phyloP scores from a whole-genome alignment of 1,140 invertebrate species.

The Ylistrum balloti region DNA sequence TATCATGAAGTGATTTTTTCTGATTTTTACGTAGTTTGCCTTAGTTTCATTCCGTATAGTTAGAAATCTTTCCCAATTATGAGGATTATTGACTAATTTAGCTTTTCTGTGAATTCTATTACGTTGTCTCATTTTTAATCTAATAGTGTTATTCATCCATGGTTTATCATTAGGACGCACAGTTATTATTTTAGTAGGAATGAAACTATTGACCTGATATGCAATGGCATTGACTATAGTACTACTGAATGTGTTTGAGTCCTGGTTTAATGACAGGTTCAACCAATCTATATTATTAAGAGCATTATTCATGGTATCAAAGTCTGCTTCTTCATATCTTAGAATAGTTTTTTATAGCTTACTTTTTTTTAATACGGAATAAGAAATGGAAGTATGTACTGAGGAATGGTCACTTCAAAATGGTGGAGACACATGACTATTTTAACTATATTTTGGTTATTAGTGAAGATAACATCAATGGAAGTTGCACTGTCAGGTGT shows the following conservation, averaged over 20 bases:
- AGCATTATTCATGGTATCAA: background rate
- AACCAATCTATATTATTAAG: background rate
- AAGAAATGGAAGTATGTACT: background rate
- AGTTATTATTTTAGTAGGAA: background rate
- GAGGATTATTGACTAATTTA: background rate
- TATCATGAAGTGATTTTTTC: too few relatives aligned
- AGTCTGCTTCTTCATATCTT: background rate
- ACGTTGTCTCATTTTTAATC: background rate
- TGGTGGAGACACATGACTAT: background rate
- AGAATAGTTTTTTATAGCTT: background rate
- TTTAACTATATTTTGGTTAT: background rate
- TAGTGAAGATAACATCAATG: background rate
- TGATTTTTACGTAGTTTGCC: too few relatives aligned
- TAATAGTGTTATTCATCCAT: slow-evolving; percentile 15
- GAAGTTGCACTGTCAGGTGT: slow-evolving; percentile 4
- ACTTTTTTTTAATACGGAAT: background rate
- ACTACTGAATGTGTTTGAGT: background rate
- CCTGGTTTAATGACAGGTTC: background rate
- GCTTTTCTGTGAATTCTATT: background rate
- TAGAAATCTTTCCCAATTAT: background rate
- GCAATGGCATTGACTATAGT: background rate
- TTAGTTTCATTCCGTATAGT: background rate
- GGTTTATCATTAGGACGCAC: background rate
- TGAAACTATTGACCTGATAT: background rate
- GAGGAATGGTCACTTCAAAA: background rate